Evolutionary conservation across 2,888 invertebrate genomes (phyloP), one percentile per base, ranked within the genome.

Genomic region (Oxycera nigricornis): DNA sequence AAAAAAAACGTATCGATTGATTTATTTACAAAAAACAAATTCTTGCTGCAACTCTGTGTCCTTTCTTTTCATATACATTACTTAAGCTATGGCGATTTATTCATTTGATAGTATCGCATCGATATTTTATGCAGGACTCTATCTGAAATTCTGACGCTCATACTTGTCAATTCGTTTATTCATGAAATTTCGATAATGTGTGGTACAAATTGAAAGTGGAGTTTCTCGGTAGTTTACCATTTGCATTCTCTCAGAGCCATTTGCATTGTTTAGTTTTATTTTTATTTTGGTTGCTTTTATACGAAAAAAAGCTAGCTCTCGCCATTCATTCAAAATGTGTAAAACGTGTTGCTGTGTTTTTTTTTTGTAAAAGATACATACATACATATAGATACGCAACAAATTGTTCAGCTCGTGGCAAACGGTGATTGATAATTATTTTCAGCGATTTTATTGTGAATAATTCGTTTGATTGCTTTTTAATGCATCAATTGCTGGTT

Each of bases 141-240:
- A 46, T 3, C 17, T n/a, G n/a, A n/a, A n/a, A n/a, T n/a, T 46
- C 2, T 46, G 46, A 7, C 14, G 46, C 17, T 7, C 14, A 14
- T 31, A 31, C 35, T 57, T 57, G 2, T 17, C 11, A 26, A 41
- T 72, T 68, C 7, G 20, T 50, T 50, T 46, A 28, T 72, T 41
- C 26, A 72, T 59, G 72, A 72, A 72, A 72, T 59, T 72, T 59
- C 59, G 72, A 72, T 72, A 72, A 59, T 57, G 39, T n/a, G n/a
- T 55, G 57, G 14, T 61, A 55, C 22, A 55, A 55, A 20, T 55
- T 55, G 24, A 55, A 55, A 55, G 55, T 20, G 24, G 17, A 55
- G 24, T 55, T 55, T 22, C 14, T 55, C 55, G 11, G 55, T 24
- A 55, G 24, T 22, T 62, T 62, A 62, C 62, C 62, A 62, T 31